Base-by-base conservation (phyloP, 2,113 vertebrate species). In the Myrmophylax atrothorax region DNA sequence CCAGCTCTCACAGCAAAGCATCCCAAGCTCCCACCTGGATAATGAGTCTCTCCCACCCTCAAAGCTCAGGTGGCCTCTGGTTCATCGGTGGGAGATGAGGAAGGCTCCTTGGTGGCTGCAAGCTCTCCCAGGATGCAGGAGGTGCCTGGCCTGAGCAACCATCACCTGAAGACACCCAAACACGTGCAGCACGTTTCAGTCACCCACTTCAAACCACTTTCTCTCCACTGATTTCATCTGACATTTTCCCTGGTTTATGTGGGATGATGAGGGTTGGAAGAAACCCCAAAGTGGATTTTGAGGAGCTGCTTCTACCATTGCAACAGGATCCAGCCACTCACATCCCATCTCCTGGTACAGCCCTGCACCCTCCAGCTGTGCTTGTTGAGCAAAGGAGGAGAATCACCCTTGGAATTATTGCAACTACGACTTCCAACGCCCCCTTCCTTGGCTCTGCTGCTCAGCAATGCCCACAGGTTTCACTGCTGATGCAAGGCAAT, bases 391-490 rank as follows among this genome's bases (percentile, higher is more conserved):
- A 53, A 49, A 56, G 63, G 68, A n/a, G 1, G 2, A 44, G 28
- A 23, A 38, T 33, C 22, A 52, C 1, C 67, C 62, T 20, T 29
- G 66, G 66, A 47, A 12, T 55, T 17, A 24, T 1, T 63, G 50
- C 60, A 31, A 1, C 38, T 68, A 20, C 0, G 0, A 28, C 64
- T 56, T 18, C 3, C 33, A 14, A 0, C 0, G 0, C 18, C 35
- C n/a, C n/a, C 24, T 52, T 69, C 3, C 3, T 7, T 29, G 33
- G 38, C 75, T 80, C 8, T 46, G 52, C 35, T 50, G 60, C 66
- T 72, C 6, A 2, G 70, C 20, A 90, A 42, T 31, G 15, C 52
- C n/a, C 10, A 1, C 44, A 38, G 11, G 3, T 9, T 18, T 78
- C 25, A 1, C 7, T 59, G 50, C 58, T 55, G 64, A 7, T 63